Conservation (phyloP, 2,888 invertebrate genomes). For the Busseola fusca region DNA sequence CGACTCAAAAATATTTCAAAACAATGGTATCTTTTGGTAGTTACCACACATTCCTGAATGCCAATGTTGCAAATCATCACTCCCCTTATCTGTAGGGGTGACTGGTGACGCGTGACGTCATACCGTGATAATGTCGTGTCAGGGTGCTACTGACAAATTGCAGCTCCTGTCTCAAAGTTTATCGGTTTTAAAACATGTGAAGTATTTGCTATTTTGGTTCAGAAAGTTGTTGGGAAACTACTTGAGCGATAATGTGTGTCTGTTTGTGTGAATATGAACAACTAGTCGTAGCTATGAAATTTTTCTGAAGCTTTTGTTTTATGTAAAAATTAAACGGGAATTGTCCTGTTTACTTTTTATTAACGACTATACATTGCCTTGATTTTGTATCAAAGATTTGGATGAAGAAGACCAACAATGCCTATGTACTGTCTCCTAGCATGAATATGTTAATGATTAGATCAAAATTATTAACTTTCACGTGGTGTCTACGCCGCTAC, state of each 20-base stretch:
- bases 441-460: not conserved
- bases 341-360: too few species aligned
- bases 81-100: constrained; percentile 54
- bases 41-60: constrained; percentile 65
- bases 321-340: not conserved
- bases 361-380: not conserved
- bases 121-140: constrained; percentile 30
- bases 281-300: not conserved
- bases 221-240: not conserved
- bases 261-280: not conserved
- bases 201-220: constrained; percentile 35
- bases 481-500: not conserved
- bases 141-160: constrained; percentile 46
- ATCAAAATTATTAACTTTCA: not conserved
- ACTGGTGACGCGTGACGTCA: constrained; percentile 33
- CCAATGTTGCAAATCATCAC: constrained; percentile 70
- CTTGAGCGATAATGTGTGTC: not conserved
- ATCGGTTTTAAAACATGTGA: constrained; percentile 35
- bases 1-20: constrained; percentile 34
- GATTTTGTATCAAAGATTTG: not conserved
- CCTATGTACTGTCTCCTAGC: not conserved
- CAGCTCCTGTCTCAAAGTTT: constrained; percentile 35
- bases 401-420: not conserved
- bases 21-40: constrained; percentile 50
- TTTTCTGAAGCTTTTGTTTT: not conserved